Conservation (phyloP, 2,888 invertebrate genomes). For the Thecophora atra region DNA sequence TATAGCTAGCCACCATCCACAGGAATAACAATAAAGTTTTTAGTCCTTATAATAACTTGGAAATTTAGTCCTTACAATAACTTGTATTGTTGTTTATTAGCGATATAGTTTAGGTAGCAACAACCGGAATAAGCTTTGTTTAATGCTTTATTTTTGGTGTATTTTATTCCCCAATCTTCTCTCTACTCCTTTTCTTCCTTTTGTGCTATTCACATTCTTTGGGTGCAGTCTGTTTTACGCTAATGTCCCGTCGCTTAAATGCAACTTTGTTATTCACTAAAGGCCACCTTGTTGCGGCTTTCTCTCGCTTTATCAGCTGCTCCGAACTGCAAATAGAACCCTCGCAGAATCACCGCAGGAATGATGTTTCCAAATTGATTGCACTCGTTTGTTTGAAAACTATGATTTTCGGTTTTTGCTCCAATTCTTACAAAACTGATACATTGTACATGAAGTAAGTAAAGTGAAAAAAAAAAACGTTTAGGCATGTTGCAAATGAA, state of each 20-base stretch:
- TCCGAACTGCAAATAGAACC: neutral
- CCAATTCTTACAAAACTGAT: too few species aligned
- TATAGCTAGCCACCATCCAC: too few species aligned
- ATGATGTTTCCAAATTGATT: neutral
- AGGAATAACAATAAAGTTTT: too few species aligned
- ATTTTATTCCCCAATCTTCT: neutral
- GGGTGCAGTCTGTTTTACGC: conserved; percentile 5
- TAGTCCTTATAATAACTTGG: too few species aligned
- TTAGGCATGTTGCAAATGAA: too few species aligned
- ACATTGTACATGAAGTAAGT: too few species aligned
- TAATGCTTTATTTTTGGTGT: neutral
- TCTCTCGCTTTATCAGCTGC: neutral
- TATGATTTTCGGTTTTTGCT: conserved; percentile 2
- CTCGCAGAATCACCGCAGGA: neutral
- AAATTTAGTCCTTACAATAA: too few species aligned
- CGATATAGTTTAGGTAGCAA: too few species aligned
- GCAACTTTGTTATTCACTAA: conserved; percentile 25
- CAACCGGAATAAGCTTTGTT: neutral
- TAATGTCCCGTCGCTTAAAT: conserved; percentile 30
- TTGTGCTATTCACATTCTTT: conserved; percentile 17
- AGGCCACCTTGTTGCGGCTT: neutral
- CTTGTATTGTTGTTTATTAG: too few species aligned
- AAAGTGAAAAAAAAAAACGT: too few species aligned
- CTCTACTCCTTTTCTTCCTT: neutral
- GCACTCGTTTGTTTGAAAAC: neutral